Conservation (phyloP, 2,797 vertebrate species). For the Megaceryle alcyon region DNA sequence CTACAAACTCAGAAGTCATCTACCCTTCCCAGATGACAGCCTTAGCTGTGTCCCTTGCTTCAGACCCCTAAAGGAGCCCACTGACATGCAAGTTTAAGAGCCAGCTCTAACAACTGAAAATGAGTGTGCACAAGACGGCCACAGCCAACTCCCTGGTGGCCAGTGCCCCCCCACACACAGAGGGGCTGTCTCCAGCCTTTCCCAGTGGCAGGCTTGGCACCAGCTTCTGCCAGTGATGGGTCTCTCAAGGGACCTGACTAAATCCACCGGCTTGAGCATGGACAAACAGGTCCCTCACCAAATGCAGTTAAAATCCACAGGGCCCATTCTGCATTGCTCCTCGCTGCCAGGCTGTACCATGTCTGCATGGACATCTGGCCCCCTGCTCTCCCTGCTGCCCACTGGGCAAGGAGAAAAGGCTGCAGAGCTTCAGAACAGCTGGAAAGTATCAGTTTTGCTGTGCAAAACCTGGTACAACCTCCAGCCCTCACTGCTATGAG, state of each 20-base stretch:
- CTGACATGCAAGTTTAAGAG: accelerated
- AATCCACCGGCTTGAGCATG: neutral
- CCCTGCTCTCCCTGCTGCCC: neutral
- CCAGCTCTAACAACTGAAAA: neutral
- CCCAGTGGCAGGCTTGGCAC: neutral
- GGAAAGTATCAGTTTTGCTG: neutral
- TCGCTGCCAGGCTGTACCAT: neutral
- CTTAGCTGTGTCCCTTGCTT: neutral
- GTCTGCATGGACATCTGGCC: neutral
- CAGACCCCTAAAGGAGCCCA: neutral
- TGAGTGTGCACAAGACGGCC: neutral
- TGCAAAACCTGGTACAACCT: neutral
- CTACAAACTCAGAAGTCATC: neutral
- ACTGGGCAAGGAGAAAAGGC: neutral
- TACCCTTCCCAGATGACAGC: accelerated
- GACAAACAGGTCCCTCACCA: neutral
- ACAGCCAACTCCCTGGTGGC: neutral
- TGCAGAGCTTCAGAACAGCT: neutral
- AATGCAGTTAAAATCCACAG: neutral
- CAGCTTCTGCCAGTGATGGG: neutral
- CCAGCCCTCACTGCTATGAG: neutral
- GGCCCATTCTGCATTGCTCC: neutral
- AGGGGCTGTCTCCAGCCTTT: neutral
- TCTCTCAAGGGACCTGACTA: neutral
- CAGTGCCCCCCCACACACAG: accelerated